Evolutionary conservation across 2,113 vertebrate genomes (phyloP).

Genomic region (Pangasianodon hypophthalmus): DNA sequence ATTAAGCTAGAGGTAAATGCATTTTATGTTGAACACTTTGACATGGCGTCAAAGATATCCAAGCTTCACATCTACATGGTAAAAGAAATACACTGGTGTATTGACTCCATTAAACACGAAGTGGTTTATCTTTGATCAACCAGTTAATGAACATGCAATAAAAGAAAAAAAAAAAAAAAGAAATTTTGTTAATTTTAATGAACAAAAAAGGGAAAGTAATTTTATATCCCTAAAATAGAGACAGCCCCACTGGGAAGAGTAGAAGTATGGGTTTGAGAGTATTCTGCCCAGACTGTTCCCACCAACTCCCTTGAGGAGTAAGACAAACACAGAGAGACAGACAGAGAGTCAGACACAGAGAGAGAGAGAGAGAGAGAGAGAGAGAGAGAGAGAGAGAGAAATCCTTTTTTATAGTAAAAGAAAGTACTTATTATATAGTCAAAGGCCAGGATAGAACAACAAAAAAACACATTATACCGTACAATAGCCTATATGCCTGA

Average conservation of each 20-base stretch:
- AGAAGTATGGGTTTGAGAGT: constrained; percentile 24
- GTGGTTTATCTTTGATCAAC: neutral
- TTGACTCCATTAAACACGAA: neutral
- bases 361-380: constrained; percentile 9
- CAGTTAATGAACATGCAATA: neutral
- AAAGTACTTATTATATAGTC: neutral
- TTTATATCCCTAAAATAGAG: neutral
- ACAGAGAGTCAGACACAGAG: no score
- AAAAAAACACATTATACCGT: neutral
- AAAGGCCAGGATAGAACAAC: neutral
- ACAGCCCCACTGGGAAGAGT: neutral
- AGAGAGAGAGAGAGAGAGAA: neutral
- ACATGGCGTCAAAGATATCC: neutral
- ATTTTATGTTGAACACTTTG: neutral
- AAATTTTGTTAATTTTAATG: neutral
- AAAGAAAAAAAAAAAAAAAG: neutral
- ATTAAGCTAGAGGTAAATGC: neutral
- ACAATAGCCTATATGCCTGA: neutral
- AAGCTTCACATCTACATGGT: neutral
- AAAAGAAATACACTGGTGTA: neutral
- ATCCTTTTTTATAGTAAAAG: neutral
- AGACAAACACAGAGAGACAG: neutral
- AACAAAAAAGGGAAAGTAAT: neutral
- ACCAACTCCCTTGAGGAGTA: constrained; percentile 27
- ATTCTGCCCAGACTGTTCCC: constrained; percentile 30